Conservation (phyloP, 2,888 invertebrate genomes). For the Urechis unicinctus region DNA sequence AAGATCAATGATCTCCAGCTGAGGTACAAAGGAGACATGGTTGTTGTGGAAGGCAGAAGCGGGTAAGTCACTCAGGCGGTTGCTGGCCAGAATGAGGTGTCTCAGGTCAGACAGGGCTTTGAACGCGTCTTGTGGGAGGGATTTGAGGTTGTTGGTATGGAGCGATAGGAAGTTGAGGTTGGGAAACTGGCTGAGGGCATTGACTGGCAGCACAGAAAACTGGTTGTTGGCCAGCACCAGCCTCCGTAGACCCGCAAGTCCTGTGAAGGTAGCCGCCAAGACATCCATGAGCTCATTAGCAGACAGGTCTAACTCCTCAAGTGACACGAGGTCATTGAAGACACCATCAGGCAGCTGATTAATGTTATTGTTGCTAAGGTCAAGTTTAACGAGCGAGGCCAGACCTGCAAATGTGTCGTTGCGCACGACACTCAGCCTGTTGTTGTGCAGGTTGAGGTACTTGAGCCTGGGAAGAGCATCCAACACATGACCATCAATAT, state of each 20-base stretch:
- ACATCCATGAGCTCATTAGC: conserved; percentile 7
- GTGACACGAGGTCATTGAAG: conserved; percentile 6
- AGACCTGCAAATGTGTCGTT: conserved; percentile 5
- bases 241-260: conserved; percentile 1
- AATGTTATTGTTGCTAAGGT: conserved; percentile 11
- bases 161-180: conserved; percentile 1
- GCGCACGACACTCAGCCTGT: conserved; percentile 5
- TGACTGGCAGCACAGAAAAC: conserved; percentile 1
- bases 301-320: conserved; percentile 10
- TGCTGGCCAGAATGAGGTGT: conserved; percentile 6
- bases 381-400: conserved; percentile 1
- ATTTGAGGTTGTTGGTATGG: background rate
- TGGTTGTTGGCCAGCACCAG: conserved; percentile 9
- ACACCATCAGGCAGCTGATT: conserved; percentile 2
- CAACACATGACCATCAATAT: conserved; percentile 7
- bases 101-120: background rate
- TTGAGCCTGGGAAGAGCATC: conserved; percentile 5
- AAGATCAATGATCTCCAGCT: conserved; percentile 4
- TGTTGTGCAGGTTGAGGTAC: conserved; percentile 6
- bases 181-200: background rate
- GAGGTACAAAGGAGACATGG: background rate
- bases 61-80: conserved; percentile 1
- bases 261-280: conserved; percentile 4
- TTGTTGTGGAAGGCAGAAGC: conserved; percentile 8
- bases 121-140: conserved; percentile 2